Evolutionary conservation across 1,140 invertebrate genomes (phyloP), one percentile per base, ranked within the genome.

Genomic region (Tetramorium parvispinum): DNA sequence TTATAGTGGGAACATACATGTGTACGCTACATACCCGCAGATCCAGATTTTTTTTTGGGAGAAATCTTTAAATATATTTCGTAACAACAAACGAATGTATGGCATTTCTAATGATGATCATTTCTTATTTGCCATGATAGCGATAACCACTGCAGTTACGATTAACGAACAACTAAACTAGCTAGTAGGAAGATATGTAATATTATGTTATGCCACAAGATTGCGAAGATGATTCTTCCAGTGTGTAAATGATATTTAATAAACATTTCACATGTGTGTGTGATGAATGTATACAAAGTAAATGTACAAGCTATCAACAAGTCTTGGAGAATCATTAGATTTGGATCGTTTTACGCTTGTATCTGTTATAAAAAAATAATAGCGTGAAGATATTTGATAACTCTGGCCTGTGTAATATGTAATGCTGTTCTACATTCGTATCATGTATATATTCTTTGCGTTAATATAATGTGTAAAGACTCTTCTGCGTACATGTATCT

Each of bases 231-330:
- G 66, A 83, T 73, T 83, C 68, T 83, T 83, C 43, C 68, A 49
- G n/a, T 37, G 40, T 83, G 43, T 73, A 83, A 32, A 82, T 75
- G 51, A 73, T 75, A 83, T 59, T 73, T 75, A 83, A 16, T 83
- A 73, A 61, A 75, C n/a, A 40, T 83, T 73, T 83, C 24, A 70
- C 78, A 46, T 75, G 53, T 83, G 40, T 75, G 68, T 83, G 37
- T 83, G 68, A 0, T 82, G 79, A 71, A 75, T 83, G 53, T 83
- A 75, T 83, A 82, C 79, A 21, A 82, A 82, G 53, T 82, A 82
- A 82, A 82, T 59, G 51, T 82, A 57, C 37, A 79, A 66, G 68
- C 46, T 61, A 59, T 83, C 24, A 53, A 49, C 3, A 57, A 43
- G 18, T 57, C 24, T 59, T 49, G 40, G 24, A 81, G 37, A 57